These are phyloP conservation scores for Trimorus sp. DNA, from an alignment of 2,888 invertebrate species.

Conservation along the genomic window DNA sequence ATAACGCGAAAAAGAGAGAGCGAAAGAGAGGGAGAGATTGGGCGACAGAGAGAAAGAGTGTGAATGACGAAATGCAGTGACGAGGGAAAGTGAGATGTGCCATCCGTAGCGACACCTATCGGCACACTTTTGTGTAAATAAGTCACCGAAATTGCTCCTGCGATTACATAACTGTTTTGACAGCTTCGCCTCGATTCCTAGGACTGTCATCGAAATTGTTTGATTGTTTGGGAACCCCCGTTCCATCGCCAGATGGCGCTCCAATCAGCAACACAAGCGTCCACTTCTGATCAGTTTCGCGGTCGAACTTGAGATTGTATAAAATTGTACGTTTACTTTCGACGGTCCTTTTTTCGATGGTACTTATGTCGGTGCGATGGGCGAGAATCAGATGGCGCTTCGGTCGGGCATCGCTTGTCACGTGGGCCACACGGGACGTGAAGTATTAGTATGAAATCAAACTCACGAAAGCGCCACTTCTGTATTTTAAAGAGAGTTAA, in stretches of 20 bases:
- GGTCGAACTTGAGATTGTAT: slow-evolving; percentile 23
- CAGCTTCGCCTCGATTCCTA: slow-evolving; percentile 13
- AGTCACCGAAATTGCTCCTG: slow-evolving; percentile 37
- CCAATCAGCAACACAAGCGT: slow-evolving; percentile 12
- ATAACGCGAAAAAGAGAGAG: not conserved
- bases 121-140: slow-evolving; percentile 52
- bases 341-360: slow-evolving; percentile 17
- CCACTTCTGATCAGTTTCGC: slow-evolving; percentile 15
- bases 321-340: slow-evolving; percentile 48
- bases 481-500: slow-evolving; percentile 59
- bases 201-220: slow-evolving; percentile 25
- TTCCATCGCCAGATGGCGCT: slow-evolving; percentile 2
- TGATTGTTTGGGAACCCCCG: not conserved
- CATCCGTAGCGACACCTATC: slow-evolving; percentile 34
- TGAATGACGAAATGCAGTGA: not conserved
- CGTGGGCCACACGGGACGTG: not conserved
- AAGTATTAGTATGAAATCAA: slow-evolving; percentile 67
- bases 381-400: slow-evolving; percentile 15
- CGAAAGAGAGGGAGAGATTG: not conserved
- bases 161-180: slow-evolving; percentile 14
- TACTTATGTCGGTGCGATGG: slow-evolving; percentile 43
- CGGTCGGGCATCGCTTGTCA: slow-evolving; percentile 4
- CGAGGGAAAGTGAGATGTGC: slow-evolving; percentile 24
- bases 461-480: slow-evolving; percentile 57
- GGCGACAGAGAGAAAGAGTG: not conserved